A percentile compares a stretch with the other conserved stretches of the same genome.
Conservation (phyloP, 2,113 vertebrate genomes). For the Cyprinus carpio region DNA sequence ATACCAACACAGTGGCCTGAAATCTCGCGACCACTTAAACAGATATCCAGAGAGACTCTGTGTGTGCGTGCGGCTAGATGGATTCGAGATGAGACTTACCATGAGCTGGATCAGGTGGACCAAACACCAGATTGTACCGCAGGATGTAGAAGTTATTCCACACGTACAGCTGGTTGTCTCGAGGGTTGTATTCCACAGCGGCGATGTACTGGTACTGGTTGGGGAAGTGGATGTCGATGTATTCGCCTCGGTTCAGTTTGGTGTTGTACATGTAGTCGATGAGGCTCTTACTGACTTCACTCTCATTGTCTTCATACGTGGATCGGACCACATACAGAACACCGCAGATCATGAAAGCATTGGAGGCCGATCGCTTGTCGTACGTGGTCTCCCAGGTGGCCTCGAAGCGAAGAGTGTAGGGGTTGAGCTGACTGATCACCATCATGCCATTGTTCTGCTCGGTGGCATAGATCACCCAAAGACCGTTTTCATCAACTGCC, state of each 20-base stretch:
- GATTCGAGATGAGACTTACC: conserved; percentile 77
- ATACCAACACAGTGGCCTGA: conserved; percentile 54
- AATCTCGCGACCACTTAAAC: conserved; percentile 32
- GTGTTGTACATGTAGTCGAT: conserved; percentile 98
- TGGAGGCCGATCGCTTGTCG: conserved; percentile 96
- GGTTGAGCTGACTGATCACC: conserved; percentile 96
- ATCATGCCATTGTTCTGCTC: conserved; percentile 99
- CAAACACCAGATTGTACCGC: conserved; percentile 93
- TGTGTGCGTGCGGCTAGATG: neutral
- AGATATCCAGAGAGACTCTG: neutral
- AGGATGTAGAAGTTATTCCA: conserved; percentile 99
- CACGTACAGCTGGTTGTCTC: conserved; percentile 97
- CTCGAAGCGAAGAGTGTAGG: conserved; percentile 96
- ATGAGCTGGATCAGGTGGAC: conserved; percentile 94
- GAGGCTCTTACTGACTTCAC: conserved; percentile 92
- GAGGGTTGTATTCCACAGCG: conserved; percentile 98
- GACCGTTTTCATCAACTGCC: conserved; percentile 95
- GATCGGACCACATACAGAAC: conserved; percentile 96
- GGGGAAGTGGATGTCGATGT: conserved; percentile 93
- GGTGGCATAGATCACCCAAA: conserved; percentile 82
- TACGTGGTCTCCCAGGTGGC: conserved; percentile 96
- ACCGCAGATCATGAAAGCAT: conserved; percentile 98
- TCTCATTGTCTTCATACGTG: conserved; percentile 97
- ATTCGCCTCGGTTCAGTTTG: conserved; percentile 87
- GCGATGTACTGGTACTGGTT: conserved; percentile 99